Evolutionary conservation across 2,797 vertebrate genomes (phyloP), one percentile per base, ranked within the genome.

Genomic region (Eulemur mongoz): DNA sequence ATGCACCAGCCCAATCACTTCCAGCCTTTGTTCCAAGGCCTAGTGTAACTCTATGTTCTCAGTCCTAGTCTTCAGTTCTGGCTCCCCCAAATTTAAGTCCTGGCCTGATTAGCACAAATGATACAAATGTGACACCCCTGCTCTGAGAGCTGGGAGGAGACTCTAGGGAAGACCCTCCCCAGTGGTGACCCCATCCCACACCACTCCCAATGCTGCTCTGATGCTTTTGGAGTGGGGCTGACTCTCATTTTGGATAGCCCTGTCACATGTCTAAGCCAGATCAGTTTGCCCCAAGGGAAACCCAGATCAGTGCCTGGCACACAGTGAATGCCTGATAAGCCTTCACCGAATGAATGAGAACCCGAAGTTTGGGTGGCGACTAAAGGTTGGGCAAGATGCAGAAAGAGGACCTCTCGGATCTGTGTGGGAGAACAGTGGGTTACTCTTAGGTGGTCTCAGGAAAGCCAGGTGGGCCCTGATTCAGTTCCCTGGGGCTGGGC

Each of bases 21-120:
- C 32, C 70, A 75, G 23, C 35, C 43, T 90, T 95, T 83, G n/a
- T 96, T 86, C 96, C 80, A 86, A 94, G 76, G 43, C 7, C 61
- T 23, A 43, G n/a, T 85, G 20, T 86, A 88, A 59, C 25, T 92
- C 48, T 80, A 7, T 76, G 50, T 93, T 95, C 81, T 27, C 40
- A 91, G 48, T 84, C 8, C 52, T 35, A 67, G 83, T 92, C 52
- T 97, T 81, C 76, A 92, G 65, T 84, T 94, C 30, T 92, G 75
- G 38, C 18, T 94, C 69, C 78, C 73, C n/a, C 32, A 96, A 67
- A 93, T 96, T 96, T 94, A 70, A 72, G 27, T 82, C 32, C 43
- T 92, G 35, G 52, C 52, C 89, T 72, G 20, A 80, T 40, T 87
- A 76, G 81, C 48, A 50, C 30, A 89, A 85, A 80, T 82, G 13